A percentile compares a stretch with the other conserved stretches of the same genome.
phyloP scores from a whole-genome alignment of 2,797 vertebrate genomes.

The Antennarius maculatus region DNA sequence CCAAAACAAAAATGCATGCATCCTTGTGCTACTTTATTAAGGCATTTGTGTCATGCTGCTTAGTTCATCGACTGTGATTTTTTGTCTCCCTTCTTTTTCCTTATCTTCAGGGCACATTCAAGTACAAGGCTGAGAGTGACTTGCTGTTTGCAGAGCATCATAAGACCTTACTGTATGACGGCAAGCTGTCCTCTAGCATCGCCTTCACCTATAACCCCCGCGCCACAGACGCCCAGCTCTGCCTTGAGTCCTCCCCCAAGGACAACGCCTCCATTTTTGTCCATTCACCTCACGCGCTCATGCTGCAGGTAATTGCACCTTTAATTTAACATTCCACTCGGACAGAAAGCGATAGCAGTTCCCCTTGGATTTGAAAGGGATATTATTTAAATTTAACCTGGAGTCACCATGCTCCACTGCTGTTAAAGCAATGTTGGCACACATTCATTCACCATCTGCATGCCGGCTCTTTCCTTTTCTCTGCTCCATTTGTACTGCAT shows the following conservation, averaged over 20 bases:
- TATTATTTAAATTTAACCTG: constrained; percentile 15
- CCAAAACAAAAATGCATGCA: no score
- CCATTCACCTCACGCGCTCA: constrained; percentile 97
- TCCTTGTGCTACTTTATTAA: neutral
- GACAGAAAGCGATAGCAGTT: neutral
- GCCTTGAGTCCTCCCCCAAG: constrained; percentile 98
- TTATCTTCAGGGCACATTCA: constrained; percentile 90
- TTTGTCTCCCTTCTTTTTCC: neutral
- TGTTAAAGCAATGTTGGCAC: constrained; percentile 22
- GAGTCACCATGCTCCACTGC: constrained; percentile 3
- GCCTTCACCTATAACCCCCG: constrained; percentile 96
- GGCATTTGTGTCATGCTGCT: neutral
- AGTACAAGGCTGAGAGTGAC: constrained; percentile 98
- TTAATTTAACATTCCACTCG: neutral
- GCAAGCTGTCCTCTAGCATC: constrained; percentile 91
- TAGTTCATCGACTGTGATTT: no score
- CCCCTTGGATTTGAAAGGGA: neutral
- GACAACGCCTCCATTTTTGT: constrained; percentile 96
- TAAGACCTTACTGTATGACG: constrained; percentile 94
- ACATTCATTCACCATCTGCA: constrained; percentile 35
- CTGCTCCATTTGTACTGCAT: constrained; percentile 26
- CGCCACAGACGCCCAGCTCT: constrained; percentile 97
- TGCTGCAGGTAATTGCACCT: constrained; percentile 91
- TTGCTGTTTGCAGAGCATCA: constrained; percentile 96
- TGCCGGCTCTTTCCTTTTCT: constrained; percentile 12